Base-by-base conservation (phyloP, 1,140 invertebrate genomes). In the Drosophila willistoni region DNA sequence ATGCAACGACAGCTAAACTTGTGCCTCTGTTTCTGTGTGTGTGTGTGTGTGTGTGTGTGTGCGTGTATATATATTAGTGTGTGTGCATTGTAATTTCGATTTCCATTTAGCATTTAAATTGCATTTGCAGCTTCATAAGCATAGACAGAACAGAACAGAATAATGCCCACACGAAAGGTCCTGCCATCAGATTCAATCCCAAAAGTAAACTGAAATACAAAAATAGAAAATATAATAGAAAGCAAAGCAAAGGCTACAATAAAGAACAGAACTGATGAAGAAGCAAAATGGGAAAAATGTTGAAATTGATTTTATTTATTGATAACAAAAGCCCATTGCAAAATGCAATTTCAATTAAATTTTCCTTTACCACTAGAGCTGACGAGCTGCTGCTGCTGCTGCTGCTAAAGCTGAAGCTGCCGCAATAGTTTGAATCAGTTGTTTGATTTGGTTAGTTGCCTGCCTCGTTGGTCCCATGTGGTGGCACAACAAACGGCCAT, bases 331-430 rank as follows among this genome's bases (percentile, higher is more conserved):
- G 61, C 65, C 64, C 25, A 41, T n/a, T 63, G 56, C 22, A 41
- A 70, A 86, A 89, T 86, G 84, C 79, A 86, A 80, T 86, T 86
- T 89, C 83, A 89, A 86, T 86, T 89, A 87, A 86, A 83, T 71
- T 87, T 70, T 56, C 64, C n/a, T 62, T 47, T 68, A 67, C 77
- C 60, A 79, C 71, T 59, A 64, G 71, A 75, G 59, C 73, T 69
- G 66, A 56, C 17, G 51, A 17, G 17, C 69, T 44, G 78, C 66
- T 69, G 65, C 59, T 64, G 66, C 66, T 76, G 51, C 64, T 75
- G 61, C 81, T 67, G 61, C 22, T 22, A 22, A 22, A 22, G 19
- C 62, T 72, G 71, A 54, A 59, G 57, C 44, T 44, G 56, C 17
- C 19, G 44, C 44, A 70, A 51, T 64, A 74, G n/a, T 67, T 61